Conservation (phyloP, 2,888 invertebrate genomes). For the Agrilus mali region DNA sequence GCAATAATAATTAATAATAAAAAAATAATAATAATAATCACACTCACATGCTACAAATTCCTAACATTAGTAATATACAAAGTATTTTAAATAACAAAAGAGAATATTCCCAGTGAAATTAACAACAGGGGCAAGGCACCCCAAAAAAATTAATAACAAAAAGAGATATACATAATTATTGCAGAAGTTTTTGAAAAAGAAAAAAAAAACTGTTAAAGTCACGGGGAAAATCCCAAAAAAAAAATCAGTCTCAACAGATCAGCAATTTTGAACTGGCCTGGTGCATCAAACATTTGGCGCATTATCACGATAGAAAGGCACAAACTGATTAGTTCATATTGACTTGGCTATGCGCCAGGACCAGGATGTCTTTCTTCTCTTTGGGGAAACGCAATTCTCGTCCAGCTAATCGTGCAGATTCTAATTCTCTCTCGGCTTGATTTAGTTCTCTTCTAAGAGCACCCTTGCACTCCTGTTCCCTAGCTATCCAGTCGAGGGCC, state of each 20-base stretch:
- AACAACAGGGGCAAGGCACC: neutral
- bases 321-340: slow-evolving; percentile 33
- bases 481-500: slow-evolving; percentile 90
- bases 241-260: too few relatives aligned
- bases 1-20: too few relatives aligned
- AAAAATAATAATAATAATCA: too few relatives aligned
- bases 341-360: slow-evolving; percentile 78
- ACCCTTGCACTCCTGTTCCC: slow-evolving; percentile 60
- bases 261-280: slow-evolving; percentile 16
- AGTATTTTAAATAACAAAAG: too few relatives aligned
- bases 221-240: too few relatives aligned
- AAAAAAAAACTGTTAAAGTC: too few relatives aligned
- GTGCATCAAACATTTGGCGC: slow-evolving; percentile 16
- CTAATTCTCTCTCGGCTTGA: slow-evolving; percentile 75
- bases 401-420: slow-evolving; percentile 75
- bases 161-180: too few relatives aligned
- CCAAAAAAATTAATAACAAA: neutral
- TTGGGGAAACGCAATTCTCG: slow-evolving; percentile 87
- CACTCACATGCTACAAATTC: too few relatives aligned
- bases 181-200: too few relatives aligned
- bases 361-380: slow-evolving; percentile 88
- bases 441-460: slow-evolving; percentile 71
- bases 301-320: slow-evolving; percentile 12
- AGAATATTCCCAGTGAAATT: too few relatives aligned
- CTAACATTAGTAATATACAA: too few relatives aligned